These are phyloP conservation scores for Salvelinus sp. DNA, from an alignment of 2,113 vertebrate species.

Conservation along the genomic window DNA sequence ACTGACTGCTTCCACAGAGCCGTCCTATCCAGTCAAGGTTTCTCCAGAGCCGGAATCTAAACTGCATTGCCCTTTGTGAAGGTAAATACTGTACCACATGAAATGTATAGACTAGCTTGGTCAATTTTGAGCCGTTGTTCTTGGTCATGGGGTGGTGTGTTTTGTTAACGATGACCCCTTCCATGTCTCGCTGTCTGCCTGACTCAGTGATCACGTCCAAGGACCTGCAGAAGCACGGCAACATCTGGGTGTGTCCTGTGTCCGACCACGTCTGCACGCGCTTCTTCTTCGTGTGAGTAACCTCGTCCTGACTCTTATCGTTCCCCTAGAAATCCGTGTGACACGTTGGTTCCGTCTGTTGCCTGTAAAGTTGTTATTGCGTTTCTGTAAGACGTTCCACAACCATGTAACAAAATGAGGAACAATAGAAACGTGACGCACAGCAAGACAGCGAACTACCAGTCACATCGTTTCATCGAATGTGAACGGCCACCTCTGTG, in stretches of 20 bases:
- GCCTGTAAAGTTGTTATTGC: too few relatives aligned
- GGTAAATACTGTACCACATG: constrained; percentile 69
- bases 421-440: too few relatives aligned
- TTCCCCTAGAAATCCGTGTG: too few relatives aligned
- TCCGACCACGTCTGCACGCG: constrained; percentile 98
- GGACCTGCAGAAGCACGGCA: constrained; percentile 98
- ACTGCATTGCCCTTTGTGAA: constrained; percentile 99
- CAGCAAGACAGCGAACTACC: too few relatives aligned
- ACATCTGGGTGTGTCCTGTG: constrained; percentile 99
- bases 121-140: too few relatives aligned
- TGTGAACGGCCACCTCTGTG: constrained; percentile 4
- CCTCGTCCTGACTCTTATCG: background rate
- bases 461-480: too few relatives aligned
- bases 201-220: constrained; percentile 95
- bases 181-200: background rate
- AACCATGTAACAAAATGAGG: too few relatives aligned
- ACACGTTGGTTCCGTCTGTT: too few relatives aligned
- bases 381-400: too few relatives aligned
- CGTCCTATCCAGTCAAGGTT: constrained; percentile 97
- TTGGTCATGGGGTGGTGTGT: background rate
- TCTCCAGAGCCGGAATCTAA: constrained; percentile 97
- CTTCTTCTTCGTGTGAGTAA: constrained; percentile 99
- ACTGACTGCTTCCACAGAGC: constrained; percentile 72
- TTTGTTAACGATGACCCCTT: background rate
- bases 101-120: background rate